phyloP scores from a whole-genome alignment of 2,113 vertebrate species.

The Gasterosteus aculeatus region DNA sequence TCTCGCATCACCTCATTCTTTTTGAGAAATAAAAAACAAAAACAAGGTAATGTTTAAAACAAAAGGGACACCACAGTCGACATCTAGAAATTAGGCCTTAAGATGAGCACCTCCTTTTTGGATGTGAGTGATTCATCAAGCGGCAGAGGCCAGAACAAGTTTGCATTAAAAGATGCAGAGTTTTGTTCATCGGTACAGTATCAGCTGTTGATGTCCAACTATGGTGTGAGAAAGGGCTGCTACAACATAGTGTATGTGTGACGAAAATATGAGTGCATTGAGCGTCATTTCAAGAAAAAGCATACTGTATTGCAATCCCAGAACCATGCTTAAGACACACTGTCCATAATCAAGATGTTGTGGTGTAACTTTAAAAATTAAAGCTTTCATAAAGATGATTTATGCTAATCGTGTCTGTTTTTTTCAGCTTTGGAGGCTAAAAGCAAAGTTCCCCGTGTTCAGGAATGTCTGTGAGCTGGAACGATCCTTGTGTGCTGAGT shows the following conservation, averaged over 20 bases:
- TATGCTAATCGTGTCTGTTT: constrained; percentile 41
- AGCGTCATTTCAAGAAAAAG: constrained; percentile 65
- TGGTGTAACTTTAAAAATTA: constrained; percentile 74
- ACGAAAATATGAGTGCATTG: constrained; percentile 65
- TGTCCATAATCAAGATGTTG: constrained; percentile 63
- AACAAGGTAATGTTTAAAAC: constrained; percentile 51
- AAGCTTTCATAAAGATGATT: constrained; percentile 74
- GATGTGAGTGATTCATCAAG: constrained; percentile 54
- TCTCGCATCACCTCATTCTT: constrained; percentile 63
- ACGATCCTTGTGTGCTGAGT: constrained; percentile 62
- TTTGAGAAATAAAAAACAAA: constrained; percentile 44
- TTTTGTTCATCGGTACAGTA: constrained; percentile 55
- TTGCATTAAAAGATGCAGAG: constrained; percentile 65
- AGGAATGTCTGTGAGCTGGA: constrained; percentile 60
- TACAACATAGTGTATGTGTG: constrained; percentile 71
- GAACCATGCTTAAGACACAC: constrained; percentile 76
- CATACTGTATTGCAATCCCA: constrained; percentile 73
- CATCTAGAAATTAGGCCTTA: constrained; percentile 64
- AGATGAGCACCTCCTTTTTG: constrained; percentile 53
- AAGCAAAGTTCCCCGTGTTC: constrained; percentile 56
- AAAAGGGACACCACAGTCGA: constrained; percentile 72
- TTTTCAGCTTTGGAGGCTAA: constrained; percentile 61
- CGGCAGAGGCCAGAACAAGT: constrained; percentile 44
- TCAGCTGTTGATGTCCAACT: constrained; percentile 44
- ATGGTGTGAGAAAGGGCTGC: constrained; percentile 54